Percentiles rank a stretch among this genome's conserved stretches.
Evolutionary conservation across 2,113 vertebrate genomes (phyloP).

Genomic region (Tiliqua scincoides): DNA sequence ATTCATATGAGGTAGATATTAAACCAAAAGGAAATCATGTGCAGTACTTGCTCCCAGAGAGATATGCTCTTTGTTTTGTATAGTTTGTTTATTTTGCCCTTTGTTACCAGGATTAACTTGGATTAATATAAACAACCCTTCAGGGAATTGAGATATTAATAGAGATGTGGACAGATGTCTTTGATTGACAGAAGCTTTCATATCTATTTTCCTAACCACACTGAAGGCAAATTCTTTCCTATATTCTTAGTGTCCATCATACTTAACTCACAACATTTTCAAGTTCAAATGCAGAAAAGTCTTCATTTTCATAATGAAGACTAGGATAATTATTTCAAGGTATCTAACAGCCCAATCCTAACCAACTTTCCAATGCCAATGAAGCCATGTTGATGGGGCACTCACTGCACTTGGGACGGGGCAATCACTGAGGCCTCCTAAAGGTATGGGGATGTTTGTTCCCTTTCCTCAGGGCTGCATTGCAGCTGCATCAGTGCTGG

Average conservation of each 20-base stretch:
- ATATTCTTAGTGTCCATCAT: not conserved
- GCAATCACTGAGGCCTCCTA: too few relatives aligned
- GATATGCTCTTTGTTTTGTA: not conserved
- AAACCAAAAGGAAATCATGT: constrained; percentile 22
- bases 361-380: not conserved
- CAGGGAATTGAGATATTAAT: not conserved
- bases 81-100: constrained; percentile 6
- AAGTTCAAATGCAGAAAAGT: not conserved
- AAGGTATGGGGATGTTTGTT: too few relatives aligned
- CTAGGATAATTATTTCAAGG: not conserved
- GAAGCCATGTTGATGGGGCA: not conserved
- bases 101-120: not conserved
- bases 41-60: not conserved
- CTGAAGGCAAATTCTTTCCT: not conserved
- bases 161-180: not conserved
- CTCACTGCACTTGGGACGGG: not conserved
- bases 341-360: not conserved
- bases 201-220: not conserved
- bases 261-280: not conserved
- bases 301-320: too few relatives aligned
- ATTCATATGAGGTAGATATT: not conserved
- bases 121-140: not conserved
- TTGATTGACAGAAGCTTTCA: not conserved
- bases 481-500: too few relatives aligned
- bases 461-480: too few relatives aligned